Evolutionary conservation across 2,797 vertebrate species (phyloP).

Genomic region (Chloroceryle inda): DNA sequence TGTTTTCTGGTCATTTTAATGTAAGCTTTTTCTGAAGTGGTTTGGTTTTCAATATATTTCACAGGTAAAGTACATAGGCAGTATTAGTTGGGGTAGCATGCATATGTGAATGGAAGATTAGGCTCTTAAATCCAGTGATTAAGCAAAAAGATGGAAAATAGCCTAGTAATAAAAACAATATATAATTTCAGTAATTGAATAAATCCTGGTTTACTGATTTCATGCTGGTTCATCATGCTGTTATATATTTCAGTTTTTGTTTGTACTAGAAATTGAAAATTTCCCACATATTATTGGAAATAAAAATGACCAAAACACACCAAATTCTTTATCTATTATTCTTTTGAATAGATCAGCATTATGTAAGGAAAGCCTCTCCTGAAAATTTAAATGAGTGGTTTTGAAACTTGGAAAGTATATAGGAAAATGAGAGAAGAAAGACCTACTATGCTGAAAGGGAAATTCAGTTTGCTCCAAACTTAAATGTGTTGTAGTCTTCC

Average conservation of each 20-base stretch:
- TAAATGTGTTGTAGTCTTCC: slow-evolving; percentile 3
- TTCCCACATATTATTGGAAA: neutral
- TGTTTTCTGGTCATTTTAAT: neutral
- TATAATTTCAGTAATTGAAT: neutral
- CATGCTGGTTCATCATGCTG: neutral
- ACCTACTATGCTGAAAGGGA: slow-evolving; percentile 12
- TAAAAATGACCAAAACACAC: neutral
- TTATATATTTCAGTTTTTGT: neutral
- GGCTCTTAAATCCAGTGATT: neutral
- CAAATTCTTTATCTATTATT: neutral
- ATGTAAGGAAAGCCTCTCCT: neutral
- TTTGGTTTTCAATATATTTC: neutral
- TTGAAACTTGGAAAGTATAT: neutral
- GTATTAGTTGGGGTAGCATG: neutral
- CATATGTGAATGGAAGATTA: neutral
- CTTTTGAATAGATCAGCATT: neutral
- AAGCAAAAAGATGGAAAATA: neutral
- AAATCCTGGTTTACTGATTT: neutral
- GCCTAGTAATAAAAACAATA: neutral
- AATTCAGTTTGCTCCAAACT: neutral
- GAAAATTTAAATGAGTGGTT: neutral
- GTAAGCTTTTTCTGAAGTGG: neutral
- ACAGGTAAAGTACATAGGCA: neutral
- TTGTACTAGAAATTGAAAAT: neutral
- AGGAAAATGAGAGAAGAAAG: neutral